Evolutionary conservation across 64 coral and sea anemone species (phyloP), one percentile per base, ranked within the genome.

Genomic region (Stylophora pistillata): DNA sequence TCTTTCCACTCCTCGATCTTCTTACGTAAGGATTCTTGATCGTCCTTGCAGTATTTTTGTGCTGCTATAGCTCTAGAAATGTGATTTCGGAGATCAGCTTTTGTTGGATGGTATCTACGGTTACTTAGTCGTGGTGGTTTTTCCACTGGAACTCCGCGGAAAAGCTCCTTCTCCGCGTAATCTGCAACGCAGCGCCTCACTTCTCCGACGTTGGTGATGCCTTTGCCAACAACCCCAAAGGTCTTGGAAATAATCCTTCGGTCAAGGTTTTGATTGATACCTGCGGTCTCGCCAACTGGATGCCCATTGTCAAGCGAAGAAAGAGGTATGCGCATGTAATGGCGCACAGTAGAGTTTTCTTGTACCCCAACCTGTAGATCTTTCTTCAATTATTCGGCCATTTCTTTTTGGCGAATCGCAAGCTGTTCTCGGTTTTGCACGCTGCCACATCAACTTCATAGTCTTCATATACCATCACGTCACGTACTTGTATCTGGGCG

Each of bases 181-280:
- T 77, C 27, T 13, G 37, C 58, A 16, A 91, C 33, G 66, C 81
- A 75, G 30, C 73, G 54, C 41, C 68, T 74, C 21, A 91, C 81
- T 77, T 85, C 73, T 33, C 32, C 63, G 9, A 68, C 26, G 52
- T 74, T 77, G 16, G 73, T 91, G 13, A 86, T 76, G 56, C 85
- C 85, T 47, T 85, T 75, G 56, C 74, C 10, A 5, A 86, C 74
- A 18, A 86, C 31, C 23, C 77, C 89, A 55, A 85, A 78, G 21
- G 78, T 86, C 47, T 78, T 86, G 32, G 76, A 18, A 33, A 86
- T 75, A 21, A 86, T 60, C 29, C 52, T 30, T 20, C 57, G 30
- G 78, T 91, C 89, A 15, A 91, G 61, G 58, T 76, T 74, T 17
- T 91, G 80, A 28, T 81, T 81, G 60, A 91, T 77, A 14, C 70